Conservation (phyloP, 2,113 vertebrate genomes). For the Mormyrus iriodes region DNA sequence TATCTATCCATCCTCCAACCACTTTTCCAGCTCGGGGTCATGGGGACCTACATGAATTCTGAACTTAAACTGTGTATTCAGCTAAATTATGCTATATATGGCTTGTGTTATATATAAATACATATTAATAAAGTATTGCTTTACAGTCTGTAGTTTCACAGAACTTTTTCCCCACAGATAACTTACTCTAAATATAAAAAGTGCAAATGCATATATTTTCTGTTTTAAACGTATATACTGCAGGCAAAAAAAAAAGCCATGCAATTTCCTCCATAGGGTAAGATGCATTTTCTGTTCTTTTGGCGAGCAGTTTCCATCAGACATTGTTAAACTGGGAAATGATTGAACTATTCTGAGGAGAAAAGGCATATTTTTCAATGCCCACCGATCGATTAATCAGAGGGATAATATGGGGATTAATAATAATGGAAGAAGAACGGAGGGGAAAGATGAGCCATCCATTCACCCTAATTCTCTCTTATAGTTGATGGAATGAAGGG, state of each 20-base stretch:
- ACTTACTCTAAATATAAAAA: neutral
- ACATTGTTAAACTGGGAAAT: neutral
- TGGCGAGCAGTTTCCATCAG: neutral
- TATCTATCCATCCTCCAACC: neutral
- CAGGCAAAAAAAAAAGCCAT: neutral
- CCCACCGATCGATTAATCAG: slow-evolving; percentile 17
- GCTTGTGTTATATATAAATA: neutral
- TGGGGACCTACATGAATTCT: neutral
- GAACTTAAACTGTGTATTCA: neutral
- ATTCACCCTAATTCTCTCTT: neutral
- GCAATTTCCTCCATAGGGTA: neutral
- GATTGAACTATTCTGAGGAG: slow-evolving; percentile 4
- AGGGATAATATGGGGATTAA: neutral
- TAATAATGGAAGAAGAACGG: neutral
- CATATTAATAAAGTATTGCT: neutral
- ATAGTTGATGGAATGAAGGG: slow-evolving; percentile 1
- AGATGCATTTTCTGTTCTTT: neutral
- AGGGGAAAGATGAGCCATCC: neutral
- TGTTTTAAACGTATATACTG: neutral
- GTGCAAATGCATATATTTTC: neutral
- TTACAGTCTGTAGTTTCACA: neutral
- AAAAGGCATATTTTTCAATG: slow-evolving; percentile 1
- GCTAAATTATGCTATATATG: neutral
- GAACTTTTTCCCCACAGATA: neutral
- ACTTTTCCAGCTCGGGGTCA: neutral